phyloP scores from a whole-genome alignment of 2,113 vertebrate species.

The Nematolebias whitei region DNA sequence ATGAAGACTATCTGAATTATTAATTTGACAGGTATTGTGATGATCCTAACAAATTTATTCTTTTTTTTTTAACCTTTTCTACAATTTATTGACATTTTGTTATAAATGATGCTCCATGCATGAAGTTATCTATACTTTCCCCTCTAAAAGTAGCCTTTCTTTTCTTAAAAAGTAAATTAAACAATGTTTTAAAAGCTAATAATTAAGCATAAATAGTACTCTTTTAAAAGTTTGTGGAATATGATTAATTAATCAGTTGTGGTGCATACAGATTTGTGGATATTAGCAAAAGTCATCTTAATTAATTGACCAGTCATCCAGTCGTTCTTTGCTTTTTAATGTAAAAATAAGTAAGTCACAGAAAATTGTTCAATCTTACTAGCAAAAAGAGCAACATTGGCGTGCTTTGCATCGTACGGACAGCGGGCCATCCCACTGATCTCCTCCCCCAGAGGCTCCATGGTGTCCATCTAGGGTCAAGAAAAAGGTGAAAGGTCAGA shows the following conservation, averaged over 20 bases:
- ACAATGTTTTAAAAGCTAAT: no score
- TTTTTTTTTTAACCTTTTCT: no score
- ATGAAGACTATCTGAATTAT: not conserved
- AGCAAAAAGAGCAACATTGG: constrained; percentile 94
- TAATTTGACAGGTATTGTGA: not conserved
- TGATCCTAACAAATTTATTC: not conserved
- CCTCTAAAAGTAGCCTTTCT: no score
- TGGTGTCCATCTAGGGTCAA: constrained; percentile 86
- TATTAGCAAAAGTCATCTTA: no score
- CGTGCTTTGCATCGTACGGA: constrained; percentile 97
- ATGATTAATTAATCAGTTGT: no score
- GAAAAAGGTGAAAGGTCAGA: constrained; percentile 48
- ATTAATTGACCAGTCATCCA: not conserved
- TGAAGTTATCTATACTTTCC: no score
- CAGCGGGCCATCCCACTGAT: constrained; percentile 99
- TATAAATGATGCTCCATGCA: no score
- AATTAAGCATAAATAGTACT: no score
- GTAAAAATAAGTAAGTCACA: not conserved
- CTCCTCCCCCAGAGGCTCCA: constrained; percentile 93
- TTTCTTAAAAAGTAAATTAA: no score
- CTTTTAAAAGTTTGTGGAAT: no score
- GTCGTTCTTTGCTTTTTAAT: not conserved
- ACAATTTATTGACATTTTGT: no score
- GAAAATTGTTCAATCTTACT: constrained; percentile 79
- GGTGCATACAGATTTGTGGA: no score